Percentiles rank a stretch among this genome's conserved stretches.
These are phyloP conservation scores for Dasysyrphus albostriatus DNA, from an alignment of 2,888 invertebrate genomes.

Conservation along the genomic window DNA sequence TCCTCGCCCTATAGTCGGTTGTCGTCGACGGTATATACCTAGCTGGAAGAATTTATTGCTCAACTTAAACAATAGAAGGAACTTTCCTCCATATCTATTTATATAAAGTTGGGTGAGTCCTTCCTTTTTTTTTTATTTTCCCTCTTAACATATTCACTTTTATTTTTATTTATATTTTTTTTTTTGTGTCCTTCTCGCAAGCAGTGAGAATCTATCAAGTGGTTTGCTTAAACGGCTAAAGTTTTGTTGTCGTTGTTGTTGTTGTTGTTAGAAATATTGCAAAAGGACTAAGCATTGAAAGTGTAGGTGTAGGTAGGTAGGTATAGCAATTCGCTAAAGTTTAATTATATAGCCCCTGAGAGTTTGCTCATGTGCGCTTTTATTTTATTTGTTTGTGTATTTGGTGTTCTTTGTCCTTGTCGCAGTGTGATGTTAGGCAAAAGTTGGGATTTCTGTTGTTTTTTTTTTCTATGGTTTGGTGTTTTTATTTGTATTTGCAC, in stretches of 20 bases:
- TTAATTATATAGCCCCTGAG: conserved; percentile 57
- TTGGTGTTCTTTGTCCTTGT: conserved; percentile 1
- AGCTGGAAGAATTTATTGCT: conserved; percentile 60
- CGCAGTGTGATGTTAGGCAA: background rate
- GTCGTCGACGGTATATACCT: background rate
- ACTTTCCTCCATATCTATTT: conserved; percentile 12
- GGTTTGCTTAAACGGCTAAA: conserved; percentile 48
- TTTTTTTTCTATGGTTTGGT: background rate
- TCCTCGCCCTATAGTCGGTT: background rate
- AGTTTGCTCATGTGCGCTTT: conserved; percentile 46
- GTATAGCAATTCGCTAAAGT: conserved; percentile 42
- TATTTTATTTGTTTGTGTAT: background rate
- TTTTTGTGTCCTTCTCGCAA: background rate
- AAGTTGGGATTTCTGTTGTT: background rate
- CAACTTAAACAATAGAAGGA: conserved; percentile 62
- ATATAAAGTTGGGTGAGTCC: background rate
- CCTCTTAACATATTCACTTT: conserved; percentile 2
- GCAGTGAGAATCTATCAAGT: conserved; percentile 60
- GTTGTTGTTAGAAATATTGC: background rate
- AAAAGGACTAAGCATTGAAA: conserved; percentile 10
- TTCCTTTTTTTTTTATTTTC: background rate
- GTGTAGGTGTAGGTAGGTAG: conserved; percentile 25
- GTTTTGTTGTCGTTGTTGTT: conserved; percentile 27
- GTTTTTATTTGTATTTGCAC: conserved; percentile 6
- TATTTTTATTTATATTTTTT: conserved; percentile 5